Base-by-base conservation (phyloP, 2,113 vertebrate species). In the Gnathonemus longibarbis region DNA sequence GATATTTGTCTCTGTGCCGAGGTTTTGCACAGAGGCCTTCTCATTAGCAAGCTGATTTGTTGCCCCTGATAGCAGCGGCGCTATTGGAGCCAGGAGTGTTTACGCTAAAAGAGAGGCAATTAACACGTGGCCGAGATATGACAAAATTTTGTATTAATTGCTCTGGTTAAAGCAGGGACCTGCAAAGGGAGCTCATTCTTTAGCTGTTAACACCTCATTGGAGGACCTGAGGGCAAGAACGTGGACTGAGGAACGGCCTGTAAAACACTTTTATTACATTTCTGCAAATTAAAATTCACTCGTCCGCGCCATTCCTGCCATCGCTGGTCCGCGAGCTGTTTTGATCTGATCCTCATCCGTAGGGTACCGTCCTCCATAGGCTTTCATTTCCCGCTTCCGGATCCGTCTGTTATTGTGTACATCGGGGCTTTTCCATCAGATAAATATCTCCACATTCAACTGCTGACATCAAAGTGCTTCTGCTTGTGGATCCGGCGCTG, bases 11-110 rank as follows among this genome's bases (percentile, higher is more conserved):
- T 95, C 88, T 92, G 35, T 19, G 35, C 74, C 15, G 35, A 39
- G 93, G 93, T 87, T 90, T 91, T 91, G 91, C 93, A 91, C 93
- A 91, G 90, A 90, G 15, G 92, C 91, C 93, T 92, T 94, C 95
- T 95, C 95, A 94, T 95, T 96, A 95, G 95, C 94, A 94, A 90
- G 92, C 92, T 90, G 94, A 95, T 95, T 93, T 92, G 88, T 91
- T 91, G 93, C 42, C 58, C 53, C 87, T 91, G 94, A 95, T 95
- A 94, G 46, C 87, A 52, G 8, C 19, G 21, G 35, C 3, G 5
- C 31, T n/a, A 50, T 24, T n/a, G 42, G 35, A 77, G 50, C 70
- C 74, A 62, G 66, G 62, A 58, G 19, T 66, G 87, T 84, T 90
- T 87, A 53, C 42, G 27, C 27, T 10, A 83, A 88, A 88, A 88